phyloP scores from a whole-genome alignment of 2,113 vertebrate species.

The Amblyopsis rosae region DNA sequence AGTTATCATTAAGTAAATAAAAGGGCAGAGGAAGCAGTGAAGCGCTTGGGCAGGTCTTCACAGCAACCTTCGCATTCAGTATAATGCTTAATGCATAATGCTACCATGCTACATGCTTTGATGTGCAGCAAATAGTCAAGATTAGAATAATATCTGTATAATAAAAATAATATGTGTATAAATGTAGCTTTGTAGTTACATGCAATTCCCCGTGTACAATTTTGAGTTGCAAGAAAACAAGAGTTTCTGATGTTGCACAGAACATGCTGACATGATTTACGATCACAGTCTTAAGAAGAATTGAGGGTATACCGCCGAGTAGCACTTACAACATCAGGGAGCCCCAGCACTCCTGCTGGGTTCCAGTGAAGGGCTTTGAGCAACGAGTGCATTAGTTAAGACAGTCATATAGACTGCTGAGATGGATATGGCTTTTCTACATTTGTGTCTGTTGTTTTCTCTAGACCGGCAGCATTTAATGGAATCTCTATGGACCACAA shows the following conservation, averaged over 20 bases:
- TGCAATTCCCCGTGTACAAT: neutral
- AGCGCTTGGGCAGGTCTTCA: constrained; percentile 8
- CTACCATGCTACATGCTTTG: neutral
- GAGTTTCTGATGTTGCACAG: neutral
- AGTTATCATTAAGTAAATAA: constrained; percentile 58
- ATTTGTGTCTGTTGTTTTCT: constrained; percentile 47
- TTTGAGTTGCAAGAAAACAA: neutral
- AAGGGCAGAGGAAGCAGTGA: constrained; percentile 20
- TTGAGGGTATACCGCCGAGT: constrained; percentile 11
- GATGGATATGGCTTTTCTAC: constrained; percentile 47
- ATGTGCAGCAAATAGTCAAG: constrained; percentile 3
- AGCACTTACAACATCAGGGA: constrained; percentile 37
- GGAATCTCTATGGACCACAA: no score
- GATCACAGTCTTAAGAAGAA: neutral
- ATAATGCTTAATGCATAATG: constrained; percentile 17
- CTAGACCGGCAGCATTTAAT: neutral
- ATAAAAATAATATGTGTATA: no score
- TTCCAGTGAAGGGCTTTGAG: constrained; percentile 51
- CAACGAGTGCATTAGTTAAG: constrained; percentile 47
- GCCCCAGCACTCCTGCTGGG: constrained; percentile 40
- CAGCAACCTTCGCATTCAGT: constrained; percentile 25
- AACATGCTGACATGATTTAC: constrained; percentile 3
- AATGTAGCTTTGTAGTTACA: constrained; percentile 4
- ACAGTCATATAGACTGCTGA: constrained; percentile 61
- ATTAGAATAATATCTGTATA: constrained; percentile 24